Evolutionary conservation across 2,888 invertebrate species (phyloP).

Genomic region (Parnassius mnemosyne): DNA sequence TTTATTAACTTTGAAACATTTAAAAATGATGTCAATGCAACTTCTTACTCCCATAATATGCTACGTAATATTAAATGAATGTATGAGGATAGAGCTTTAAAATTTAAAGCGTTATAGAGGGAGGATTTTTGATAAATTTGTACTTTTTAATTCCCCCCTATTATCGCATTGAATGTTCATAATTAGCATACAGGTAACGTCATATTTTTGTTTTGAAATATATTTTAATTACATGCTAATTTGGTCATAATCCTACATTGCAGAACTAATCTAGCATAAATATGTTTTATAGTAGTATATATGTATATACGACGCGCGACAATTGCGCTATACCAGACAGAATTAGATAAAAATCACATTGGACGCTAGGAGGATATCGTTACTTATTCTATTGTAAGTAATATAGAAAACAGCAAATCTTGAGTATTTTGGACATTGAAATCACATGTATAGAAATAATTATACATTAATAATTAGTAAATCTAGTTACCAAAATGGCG

Average conservation of each 20-base stretch:
- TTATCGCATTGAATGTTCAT: conserved; percentile 47
- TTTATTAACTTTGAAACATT: conserved; percentile 56
- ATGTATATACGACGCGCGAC: conserved; percentile 29
- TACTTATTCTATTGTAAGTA: conserved; percentile 47
- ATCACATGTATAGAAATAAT: conserved; percentile 51
- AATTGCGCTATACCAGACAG: conserved; percentile 35
- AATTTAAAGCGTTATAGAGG: conserved; percentile 55
- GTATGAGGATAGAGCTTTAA: conserved; percentile 65
- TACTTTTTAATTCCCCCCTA: conserved; percentile 70
- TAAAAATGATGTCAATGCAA: conserved; percentile 54
- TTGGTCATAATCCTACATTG: conserved; percentile 75
- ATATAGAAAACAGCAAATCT: conserved; percentile 62
- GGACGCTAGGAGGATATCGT: conserved; percentile 54
- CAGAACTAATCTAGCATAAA: conserved; percentile 68
- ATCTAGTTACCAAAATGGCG: conserved; percentile 35
- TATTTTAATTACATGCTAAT: conserved; percentile 60
- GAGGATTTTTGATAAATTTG: conserved; percentile 74
- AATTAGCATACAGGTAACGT: conserved; percentile 47
- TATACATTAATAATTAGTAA: conserved; percentile 32
- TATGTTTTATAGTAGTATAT: conserved; percentile 41
- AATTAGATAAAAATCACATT: conserved; percentile 46
- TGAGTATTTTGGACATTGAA: conserved; percentile 67
- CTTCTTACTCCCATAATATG: conserved; percentile 58
- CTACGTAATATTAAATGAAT: conserved; percentile 35
- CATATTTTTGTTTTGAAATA: conserved; percentile 66